phyloP scores from a whole-genome alignment of 2,888 invertebrate genomes.

The Conus canariensis region DNA sequence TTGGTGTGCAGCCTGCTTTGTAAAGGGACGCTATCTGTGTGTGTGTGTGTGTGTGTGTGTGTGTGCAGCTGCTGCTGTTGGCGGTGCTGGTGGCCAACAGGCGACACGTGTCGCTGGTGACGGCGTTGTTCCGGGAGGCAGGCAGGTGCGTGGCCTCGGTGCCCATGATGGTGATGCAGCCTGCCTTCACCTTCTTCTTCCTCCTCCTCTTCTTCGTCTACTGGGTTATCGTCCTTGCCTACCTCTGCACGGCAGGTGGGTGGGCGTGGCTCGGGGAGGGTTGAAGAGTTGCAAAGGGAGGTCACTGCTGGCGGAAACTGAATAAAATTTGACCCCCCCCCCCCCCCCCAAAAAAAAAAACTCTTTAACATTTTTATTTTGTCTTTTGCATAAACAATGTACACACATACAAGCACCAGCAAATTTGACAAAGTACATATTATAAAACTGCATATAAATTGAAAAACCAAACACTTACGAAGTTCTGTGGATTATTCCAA shows the following conservation, averaged over 20 bases:
- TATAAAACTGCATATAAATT: no score
- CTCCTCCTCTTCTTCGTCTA: constrained; percentile 89
- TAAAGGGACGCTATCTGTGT: no score
- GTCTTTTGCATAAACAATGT: no score
- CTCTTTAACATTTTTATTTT: neutral
- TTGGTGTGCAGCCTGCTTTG: no score
- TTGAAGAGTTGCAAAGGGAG: no score
- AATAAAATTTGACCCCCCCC: neutral
- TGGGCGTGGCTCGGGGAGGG: constrained; percentile 61
- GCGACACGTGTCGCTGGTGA: constrained; percentile 81
- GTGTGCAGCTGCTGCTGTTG: constrained; percentile 50
- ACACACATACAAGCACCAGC: no score
- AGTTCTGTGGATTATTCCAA: no score
- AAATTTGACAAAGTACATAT: no score
- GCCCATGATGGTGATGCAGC: constrained; percentile 90
- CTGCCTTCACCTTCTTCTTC: constrained; percentile 86
- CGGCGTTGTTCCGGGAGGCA: constrained; percentile 92
- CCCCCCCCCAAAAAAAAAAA: no score
- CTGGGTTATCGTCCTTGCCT: constrained; percentile 92
- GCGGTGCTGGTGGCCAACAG: constrained; percentile 82
- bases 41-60: neutral
- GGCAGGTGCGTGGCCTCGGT: constrained; percentile 91
- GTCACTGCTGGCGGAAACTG: neutral
- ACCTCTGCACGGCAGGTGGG: constrained; percentile 84
- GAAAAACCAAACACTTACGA: no score